Evolutionary conservation across 53 echinoderm and acorn worm genomes (phyloP).

Genomic region (Luidia sarsii): DNA sequence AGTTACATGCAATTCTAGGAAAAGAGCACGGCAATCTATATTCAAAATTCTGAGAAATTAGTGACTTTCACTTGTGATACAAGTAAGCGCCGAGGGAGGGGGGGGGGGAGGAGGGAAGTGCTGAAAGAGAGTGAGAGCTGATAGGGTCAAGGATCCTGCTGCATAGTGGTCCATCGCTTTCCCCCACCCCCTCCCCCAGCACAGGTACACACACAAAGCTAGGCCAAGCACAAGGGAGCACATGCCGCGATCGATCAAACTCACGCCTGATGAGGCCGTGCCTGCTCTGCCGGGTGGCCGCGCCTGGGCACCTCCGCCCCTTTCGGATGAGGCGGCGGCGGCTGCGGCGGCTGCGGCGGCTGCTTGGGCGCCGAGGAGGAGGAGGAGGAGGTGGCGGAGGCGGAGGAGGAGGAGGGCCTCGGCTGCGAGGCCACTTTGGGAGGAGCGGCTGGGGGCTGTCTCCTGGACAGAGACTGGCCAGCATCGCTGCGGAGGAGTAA

Average conservation of each 20-base stretch:
- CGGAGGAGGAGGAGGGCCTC: not conserved
- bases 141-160: no score
- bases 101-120: no score
- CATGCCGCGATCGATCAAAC: not conserved
- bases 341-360: not conserved
- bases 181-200: no score
- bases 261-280: slow-evolving; percentile 14
- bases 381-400: not conserved
- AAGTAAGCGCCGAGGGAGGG: no score
- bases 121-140: no score
- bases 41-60: no score
- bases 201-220: no score
- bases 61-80: no score
- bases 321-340: not conserved
- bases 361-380: slow-evolving; percentile 2
- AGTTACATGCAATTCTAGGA: no score
- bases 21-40: no score
- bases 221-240: no score
- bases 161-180: no score
- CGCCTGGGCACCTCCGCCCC: slow-evolving; percentile 20
- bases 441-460: slow-evolving; percentile 22
- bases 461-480: slow-evolving; percentile 16
- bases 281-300: slow-evolving; percentile 4
- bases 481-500: slow-evolving; percentile 27
- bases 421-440: not conserved